Base-by-base conservation (phyloP, 64 coral and sea anemone genomes). In the Pocillopora damicornis region DNA sequence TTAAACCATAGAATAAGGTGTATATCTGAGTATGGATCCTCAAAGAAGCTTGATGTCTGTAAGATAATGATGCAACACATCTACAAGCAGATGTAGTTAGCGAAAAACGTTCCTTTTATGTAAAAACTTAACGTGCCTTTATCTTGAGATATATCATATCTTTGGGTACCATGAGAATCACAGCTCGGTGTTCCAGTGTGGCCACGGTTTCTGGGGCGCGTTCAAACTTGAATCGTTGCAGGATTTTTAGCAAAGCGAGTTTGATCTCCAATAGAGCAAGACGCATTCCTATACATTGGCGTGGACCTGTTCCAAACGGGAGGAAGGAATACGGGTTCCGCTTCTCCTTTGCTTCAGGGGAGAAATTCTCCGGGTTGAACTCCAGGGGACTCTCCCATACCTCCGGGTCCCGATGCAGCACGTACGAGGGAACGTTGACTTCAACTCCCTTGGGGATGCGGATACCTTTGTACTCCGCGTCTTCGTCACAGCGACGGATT, bases 341-440 rank as follows among this genome's bases (percentile, higher is more conserved):
- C 34, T 93, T 92, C 72, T 76, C 87, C 56, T 90, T 96, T 0
- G 94, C 91, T 26, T 96, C 88, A 0, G 87, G 23, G 1, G 81
- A 90, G 35, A 96, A 96, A 66, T 93, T 91, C 7, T 90, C 94
- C 26, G 91, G 91, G 30, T 96, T 71, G 66, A 96, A 96, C 30
- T 90, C 90, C 38, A 87, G 76, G 26, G 94, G 87, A 5, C 88
- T 82, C 17, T 96, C 91, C 94, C 94, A 96, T 17, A 74, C 37
- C 16, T 92, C 87, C 22, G 94, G 94, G 58, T 96, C 91, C 14
- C 94, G 90, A 61, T 96, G 94, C 61, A 96, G 82, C 57, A 63
- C 57, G 25, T 93, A 96, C 8, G 17, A 25, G 5, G 94, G 94
- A 15, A 96, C 79, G 60, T 76, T 93, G 17, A 96, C 87, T 37